phyloP scores from a whole-genome alignment of 2,888 invertebrate genomes.

The Willowsia nigromaculata region DNA sequence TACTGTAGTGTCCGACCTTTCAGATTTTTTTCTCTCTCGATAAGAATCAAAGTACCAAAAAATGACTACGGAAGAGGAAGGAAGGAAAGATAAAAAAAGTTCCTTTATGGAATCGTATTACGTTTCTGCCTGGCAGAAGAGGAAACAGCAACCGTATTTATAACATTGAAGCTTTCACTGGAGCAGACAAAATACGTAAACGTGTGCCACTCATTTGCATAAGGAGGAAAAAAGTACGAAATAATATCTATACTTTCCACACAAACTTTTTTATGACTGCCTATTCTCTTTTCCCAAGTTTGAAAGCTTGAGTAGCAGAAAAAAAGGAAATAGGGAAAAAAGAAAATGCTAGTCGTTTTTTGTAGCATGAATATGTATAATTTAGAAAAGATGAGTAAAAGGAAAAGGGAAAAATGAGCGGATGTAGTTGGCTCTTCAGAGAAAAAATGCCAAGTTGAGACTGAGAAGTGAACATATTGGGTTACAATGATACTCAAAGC shows the following conservation, averaged over 20 bases:
- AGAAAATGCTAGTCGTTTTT: conserved; percentile 18
- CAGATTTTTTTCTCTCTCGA: conserved; percentile 36
- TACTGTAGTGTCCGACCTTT: conserved; percentile 7
- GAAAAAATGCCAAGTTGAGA: conserved; percentile 2
- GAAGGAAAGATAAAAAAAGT: conserved; percentile 55
- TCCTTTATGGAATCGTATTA: conserved; percentile 44
- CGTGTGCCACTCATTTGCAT: conserved; percentile 11
- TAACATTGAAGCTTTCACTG: conserved; percentile 43
- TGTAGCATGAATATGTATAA: conserved; percentile 42
- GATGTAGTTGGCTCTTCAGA: conserved; percentile 42
- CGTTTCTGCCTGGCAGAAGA: conserved; percentile 37
- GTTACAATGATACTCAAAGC: background rate
- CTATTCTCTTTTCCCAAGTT: background rate
- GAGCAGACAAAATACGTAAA: conserved; percentile 6
- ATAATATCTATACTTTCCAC: background rate
- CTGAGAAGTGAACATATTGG: background rate
- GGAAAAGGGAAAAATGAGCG: conserved; percentile 47
- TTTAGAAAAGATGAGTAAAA: conserved; percentile 42
- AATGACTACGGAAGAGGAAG: conserved; percentile 37
- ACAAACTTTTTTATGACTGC: background rate
- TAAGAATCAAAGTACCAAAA: conserved; percentile 48
- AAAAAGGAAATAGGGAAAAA: background rate
- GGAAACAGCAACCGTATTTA: conserved; percentile 58
- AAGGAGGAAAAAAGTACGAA: background rate
- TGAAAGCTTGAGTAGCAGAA: background rate